Evolutionary conservation across 2,888 invertebrate species (phyloP).

Genomic region (Abrostola tripartita): DNA sequence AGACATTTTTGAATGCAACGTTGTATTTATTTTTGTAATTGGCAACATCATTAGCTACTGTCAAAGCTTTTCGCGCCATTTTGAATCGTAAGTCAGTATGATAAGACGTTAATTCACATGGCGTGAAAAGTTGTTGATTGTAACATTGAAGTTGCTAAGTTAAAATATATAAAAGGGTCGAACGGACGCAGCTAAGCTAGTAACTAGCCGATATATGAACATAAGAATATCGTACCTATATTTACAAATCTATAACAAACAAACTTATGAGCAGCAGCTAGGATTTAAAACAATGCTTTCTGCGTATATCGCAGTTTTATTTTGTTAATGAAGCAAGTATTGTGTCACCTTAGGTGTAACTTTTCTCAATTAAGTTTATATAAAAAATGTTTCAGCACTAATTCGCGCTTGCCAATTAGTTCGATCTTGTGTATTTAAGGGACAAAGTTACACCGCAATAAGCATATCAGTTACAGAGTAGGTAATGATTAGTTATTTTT

Average conservation of each 20-base stretch:
- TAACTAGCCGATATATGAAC: neutral
- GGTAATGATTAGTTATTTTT: constrained; percentile 71
- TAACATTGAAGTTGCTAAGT: neutral
- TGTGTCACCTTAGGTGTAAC: constrained; percentile 43
- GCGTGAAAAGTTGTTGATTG: neutral
- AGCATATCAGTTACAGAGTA: constrained; percentile 81
- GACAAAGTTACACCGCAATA: constrained; percentile 68
- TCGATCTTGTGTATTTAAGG: constrained; percentile 12
- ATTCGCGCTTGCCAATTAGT: constrained; percentile 54
- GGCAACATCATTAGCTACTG: constrained; percentile 2
- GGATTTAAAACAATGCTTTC: neutral
- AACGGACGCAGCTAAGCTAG: neutral
- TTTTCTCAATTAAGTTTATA: constrained; percentile 26
- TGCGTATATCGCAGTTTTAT: neutral
- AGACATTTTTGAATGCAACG: neutral
- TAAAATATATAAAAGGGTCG: neutral
- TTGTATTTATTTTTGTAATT: constrained; percentile 11
- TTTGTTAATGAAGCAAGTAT: constrained; percentile 7
- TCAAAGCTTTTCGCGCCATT: neutral
- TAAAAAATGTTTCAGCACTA: constrained; percentile 60
- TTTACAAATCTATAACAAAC: neutral
- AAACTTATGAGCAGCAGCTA: constrained; percentile 8
- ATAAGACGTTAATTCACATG: neutral
- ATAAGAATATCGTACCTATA: neutral
- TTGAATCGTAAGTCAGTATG: neutral